These are phyloP conservation scores for Zosterops japonicus DNA, from an alignment of 2,113 vertebrate genomes.

Conservation along the genomic window DNA sequence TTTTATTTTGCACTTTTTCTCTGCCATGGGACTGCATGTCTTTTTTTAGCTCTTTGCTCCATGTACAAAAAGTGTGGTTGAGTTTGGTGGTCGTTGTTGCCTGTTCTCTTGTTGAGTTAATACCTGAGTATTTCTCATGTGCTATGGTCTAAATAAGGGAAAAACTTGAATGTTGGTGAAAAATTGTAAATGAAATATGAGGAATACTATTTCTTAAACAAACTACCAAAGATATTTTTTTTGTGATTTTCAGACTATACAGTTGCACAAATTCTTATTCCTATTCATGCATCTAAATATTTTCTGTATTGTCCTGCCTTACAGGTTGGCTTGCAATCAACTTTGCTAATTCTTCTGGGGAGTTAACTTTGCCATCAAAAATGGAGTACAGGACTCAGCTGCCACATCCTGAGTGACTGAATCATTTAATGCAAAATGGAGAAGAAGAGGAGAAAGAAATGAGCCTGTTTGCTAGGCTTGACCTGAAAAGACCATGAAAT, in stretches of 20 bases:
- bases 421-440: conserved; percentile 83
- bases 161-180: neutral
- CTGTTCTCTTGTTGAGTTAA: neutral
- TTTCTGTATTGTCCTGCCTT: neutral
- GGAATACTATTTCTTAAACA: neutral
- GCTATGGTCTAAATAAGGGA: neutral
- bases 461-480: conserved; percentile 77
- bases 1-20: neutral
- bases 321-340: conserved; percentile 25
- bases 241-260: neutral
- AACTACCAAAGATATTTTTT: neutral
- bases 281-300: neutral
- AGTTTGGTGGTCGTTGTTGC: neutral
- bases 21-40: fast-evolving
- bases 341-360: neutral
- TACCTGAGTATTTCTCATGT: fast-evolving
- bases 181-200: neutral
- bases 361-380: conserved; percentile 1
- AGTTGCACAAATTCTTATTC: neutral
- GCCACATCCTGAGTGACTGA: conserved; percentile 55
- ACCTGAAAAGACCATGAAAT: conserved; percentile 76
- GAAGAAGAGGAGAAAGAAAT: conserved; percentile 99
- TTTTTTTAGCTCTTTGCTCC: neutral
- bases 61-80: fast-evolving
- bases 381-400: conserved; percentile 74